Percentiles rank a stretch among this genome's conserved stretches.
phyloP scores from a whole-genome alignment of 2,888 invertebrate species.

The Aquatica leii region DNA sequence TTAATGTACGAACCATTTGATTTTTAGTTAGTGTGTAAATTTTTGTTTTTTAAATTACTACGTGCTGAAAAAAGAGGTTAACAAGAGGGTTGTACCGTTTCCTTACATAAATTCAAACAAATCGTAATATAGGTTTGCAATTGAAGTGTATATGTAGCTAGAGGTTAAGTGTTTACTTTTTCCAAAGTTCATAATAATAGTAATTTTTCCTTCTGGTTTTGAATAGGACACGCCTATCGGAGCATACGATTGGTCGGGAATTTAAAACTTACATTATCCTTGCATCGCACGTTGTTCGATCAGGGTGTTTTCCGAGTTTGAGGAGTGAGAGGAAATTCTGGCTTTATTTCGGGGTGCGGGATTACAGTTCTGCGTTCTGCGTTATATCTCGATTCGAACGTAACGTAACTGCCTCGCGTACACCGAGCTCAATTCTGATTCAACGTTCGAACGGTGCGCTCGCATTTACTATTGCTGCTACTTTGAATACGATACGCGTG shows the following conservation, averaged over 20 bases:
- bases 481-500: constrained; percentile 23
- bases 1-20: too few relatives aligned
- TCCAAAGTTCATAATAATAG: too few relatives aligned
- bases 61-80: too few relatives aligned
- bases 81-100: too few relatives aligned
- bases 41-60: too few relatives aligned
- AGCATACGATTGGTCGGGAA: constrained; percentile 49
- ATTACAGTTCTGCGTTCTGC: constrained; percentile 16
- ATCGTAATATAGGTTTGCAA: constrained; percentile 27
- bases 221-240: constrained; percentile 54
- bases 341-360: constrained; percentile 29
- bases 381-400: constrained; percentile 27
- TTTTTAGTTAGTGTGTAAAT: too few relatives aligned
- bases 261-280: constrained; percentile 43
- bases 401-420: constrained; percentile 12
- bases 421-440: constrained; percentile 46
- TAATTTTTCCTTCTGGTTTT: constrained; percentile 55
- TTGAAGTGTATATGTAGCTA: constrained; percentile 33
- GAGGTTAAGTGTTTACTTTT: constrained; percentile 35
- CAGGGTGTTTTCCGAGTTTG: constrained; percentile 36
- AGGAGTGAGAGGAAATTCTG: constrained; percentile 43
- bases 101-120: too few relatives aligned
- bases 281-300: constrained; percentile 34
- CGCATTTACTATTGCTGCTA: constrained; percentile 40
- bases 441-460: constrained; percentile 45